A percentile compares a stretch with the other conserved stretches of the same genome.
Evolutionary conservation across 2,888 invertebrate genomes (phyloP).

Genomic region (Eilema depressum): DNA sequence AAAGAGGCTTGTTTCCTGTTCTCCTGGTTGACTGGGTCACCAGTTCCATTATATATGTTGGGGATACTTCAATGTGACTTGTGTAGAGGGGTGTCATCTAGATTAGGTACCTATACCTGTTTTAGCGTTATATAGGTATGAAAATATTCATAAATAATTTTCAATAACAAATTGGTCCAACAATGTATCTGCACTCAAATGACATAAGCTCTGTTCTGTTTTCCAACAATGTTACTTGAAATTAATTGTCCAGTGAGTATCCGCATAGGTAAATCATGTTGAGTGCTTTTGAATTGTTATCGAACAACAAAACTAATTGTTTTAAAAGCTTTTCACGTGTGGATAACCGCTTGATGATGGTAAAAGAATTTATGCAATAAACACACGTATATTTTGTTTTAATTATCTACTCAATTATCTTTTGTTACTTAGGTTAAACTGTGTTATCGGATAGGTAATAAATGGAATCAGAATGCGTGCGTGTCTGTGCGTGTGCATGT

Average conservation of each 20-base stretch:
- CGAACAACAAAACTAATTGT: conserved; percentile 72
- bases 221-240: not conserved
- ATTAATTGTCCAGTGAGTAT: not conserved
- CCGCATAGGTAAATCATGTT: conserved; percentile 54
- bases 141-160: not conserved
- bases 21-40: too few species aligned
- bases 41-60: too few species aligned
- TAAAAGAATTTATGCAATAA: conserved; percentile 37
- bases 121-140: not conserved
- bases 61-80: too few species aligned
- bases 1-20: too few species aligned
- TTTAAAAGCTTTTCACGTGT: conserved; percentile 77
- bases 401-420: conserved; percentile 2
- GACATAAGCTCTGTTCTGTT: not conserved
- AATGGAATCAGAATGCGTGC: not conserved
- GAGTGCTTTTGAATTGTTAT: conserved; percentile 60
- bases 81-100: not conserved
- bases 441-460: too few species aligned
- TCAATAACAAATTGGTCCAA: too few species aligned
- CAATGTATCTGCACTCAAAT: too few species aligned
- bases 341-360: conserved; percentile 60
- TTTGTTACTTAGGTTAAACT: not conserved
- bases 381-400: conserved; percentile 1
- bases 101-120: not conserved
- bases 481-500: too few species aligned